Evolutionary conservation across 2,888 invertebrate genomes (phyloP), one percentile per base, ranked within the genome.

Genomic region (Yponomeuta cagnagella): DNA sequence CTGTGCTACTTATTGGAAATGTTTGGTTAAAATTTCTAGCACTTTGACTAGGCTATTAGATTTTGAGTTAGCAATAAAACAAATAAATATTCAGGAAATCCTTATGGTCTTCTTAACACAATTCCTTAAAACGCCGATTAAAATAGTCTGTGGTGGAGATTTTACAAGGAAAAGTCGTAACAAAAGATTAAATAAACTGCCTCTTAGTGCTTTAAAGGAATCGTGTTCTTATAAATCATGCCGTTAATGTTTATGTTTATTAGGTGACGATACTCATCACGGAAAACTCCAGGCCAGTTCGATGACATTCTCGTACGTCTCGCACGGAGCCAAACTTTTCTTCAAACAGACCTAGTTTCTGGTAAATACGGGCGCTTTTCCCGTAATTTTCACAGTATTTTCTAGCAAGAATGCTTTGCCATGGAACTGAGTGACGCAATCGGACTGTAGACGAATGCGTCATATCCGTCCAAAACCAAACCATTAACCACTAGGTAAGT

Each of bases 351-450:
- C 65, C 12, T 33, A 12, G 3, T 10, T 37, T 37, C 8, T 33
- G n/a, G 10, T 30, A 67, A 67, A 67, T 67, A 67, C 4, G 37
- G 43, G 2, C n/a, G 67, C 2, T 12, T 67, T 37, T 67, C n/a
- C n/a, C n/a, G 6, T 30, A 64, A 64, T n/a, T 10, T 43, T 30
- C n/a, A 15, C 12, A 5, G 6, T 12, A 6, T 43, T 37, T 30
- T 67, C 1, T n/a, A n/a, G 67, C 10, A 37, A 67, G 37, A 4
- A 12, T 37, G 52, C 48, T 23, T 58, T 58, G 52, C 52, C 12
- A 43, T 37, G 68, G 68, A 10, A 4, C 4, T 15, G n/a, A 63
- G 63, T 70, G 70, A 63, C 70, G 70, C 63, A 70, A 70, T n/a
- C 15, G 70, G n/a, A 70, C 63, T 43, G 70, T 43, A 70, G 63